phyloP scores from a whole-genome alignment of 2,113 vertebrate species.

The Alethe castanea region DNA sequence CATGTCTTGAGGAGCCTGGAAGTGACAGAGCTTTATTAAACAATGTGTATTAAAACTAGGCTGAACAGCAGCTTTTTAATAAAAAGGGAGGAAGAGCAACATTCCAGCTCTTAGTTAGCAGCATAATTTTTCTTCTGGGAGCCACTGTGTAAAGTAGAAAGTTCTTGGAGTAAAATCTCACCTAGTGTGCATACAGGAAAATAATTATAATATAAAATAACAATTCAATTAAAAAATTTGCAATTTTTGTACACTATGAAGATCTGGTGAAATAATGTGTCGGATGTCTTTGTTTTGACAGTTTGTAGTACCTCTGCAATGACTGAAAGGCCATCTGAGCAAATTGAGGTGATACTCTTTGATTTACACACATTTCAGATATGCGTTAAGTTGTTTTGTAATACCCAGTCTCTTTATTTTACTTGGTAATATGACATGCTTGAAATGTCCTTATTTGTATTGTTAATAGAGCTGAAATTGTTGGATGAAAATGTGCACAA shows the following conservation, averaged over 20 bases:
- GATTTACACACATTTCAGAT: not conserved
- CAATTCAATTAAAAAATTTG: not conserved
- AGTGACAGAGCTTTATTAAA: not conserved
- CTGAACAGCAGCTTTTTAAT: not conserved
- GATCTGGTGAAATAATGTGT: not conserved
- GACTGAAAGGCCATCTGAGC: not conserved
- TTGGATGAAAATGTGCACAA: not conserved
- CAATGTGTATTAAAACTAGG: not conserved
- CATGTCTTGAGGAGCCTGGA: not conserved
- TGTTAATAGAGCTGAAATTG: not conserved
- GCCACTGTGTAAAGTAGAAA: not conserved
- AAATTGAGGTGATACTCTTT: not conserved
- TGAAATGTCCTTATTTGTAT: not conserved
- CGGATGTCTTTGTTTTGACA: not conserved
- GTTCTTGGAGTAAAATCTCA: not conserved
- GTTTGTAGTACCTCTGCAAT: not conserved
- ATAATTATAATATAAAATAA: not conserved
- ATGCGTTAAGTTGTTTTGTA: not conserved
- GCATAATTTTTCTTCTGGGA: not conserved
- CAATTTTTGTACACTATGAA: rapidly evolving
- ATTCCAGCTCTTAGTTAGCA: not conserved
- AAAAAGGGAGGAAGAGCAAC: not conserved
- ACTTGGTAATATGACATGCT: not conserved
- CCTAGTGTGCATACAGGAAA: not conserved
- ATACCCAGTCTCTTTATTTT: not conserved